Conservation (phyloP, 2,888 invertebrate genomes). For the Laspeyria flexula region DNA sequence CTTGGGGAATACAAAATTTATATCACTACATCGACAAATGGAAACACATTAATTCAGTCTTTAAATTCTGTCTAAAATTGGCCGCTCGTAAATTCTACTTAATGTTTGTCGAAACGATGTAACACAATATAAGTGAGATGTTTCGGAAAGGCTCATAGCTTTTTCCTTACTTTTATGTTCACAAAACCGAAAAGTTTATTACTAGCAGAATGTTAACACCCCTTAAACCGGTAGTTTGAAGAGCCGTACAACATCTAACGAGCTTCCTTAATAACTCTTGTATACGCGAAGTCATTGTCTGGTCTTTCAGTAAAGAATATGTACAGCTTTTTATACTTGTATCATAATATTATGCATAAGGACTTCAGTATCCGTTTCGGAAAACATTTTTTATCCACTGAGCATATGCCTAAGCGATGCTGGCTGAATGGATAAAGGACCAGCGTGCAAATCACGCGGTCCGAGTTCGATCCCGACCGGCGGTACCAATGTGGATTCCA, state of each 20-base stretch:
- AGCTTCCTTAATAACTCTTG: slow-evolving; percentile 27
- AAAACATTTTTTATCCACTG: too few species aligned
- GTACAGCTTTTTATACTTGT: not conserved
- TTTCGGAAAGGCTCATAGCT: slow-evolving; percentile 43
- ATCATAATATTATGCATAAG: too few species aligned
- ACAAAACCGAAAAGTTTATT: slow-evolving; percentile 57
- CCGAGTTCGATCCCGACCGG: too few species aligned
- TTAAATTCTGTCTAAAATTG: slow-evolving; percentile 72
- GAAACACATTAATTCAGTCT: slow-evolving; percentile 60
- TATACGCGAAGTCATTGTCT: too few species aligned
- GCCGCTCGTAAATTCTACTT: slow-evolving; percentile 64
- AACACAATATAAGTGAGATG: slow-evolving; percentile 59
- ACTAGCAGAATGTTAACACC: slow-evolving; percentile 54
- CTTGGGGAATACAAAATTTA: too few species aligned
- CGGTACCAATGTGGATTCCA: too few species aligned
- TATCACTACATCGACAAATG: slow-evolving; percentile 40
- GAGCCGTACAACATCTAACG: slow-evolving; percentile 33
- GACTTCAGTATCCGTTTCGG: too few species aligned
- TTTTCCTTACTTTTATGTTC: slow-evolving; percentile 54
- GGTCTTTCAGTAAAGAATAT: slow-evolving; percentile 8
- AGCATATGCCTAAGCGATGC: too few species aligned
- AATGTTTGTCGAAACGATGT: slow-evolving; percentile 66
- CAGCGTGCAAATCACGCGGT: too few species aligned
- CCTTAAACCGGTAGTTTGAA: slow-evolving; percentile 49
- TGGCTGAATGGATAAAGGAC: too few species aligned